Evolutionary conservation across 2,797 vertebrate species (phyloP).

Genomic region (Tiaroga cobitis): DNA sequence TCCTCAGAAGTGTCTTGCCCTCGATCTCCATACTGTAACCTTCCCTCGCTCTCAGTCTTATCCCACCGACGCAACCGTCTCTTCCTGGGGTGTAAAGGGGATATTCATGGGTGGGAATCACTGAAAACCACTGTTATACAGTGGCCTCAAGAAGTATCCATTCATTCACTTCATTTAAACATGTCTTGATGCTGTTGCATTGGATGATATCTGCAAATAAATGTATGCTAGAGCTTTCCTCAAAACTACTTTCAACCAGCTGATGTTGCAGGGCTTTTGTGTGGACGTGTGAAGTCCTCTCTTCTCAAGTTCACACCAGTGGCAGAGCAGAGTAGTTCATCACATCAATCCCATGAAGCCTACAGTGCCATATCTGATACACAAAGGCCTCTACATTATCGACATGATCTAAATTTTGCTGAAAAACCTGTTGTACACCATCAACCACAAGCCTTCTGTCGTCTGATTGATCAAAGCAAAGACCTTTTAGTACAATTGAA

Average conservation of each 20-base stretch:
- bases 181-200: background rate
- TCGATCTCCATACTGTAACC: conserved; percentile 26
- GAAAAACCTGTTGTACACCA: background rate
- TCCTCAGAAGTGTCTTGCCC: background rate
- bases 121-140: background rate
- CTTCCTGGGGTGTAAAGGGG: background rate
- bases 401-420: background rate
- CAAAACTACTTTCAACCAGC: background rate
- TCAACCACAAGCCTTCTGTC: background rate
- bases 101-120: background rate
- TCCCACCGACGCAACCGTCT: background rate
- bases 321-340: background rate
- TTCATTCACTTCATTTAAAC: background rate
- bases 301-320: background rate
- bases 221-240: background rate
- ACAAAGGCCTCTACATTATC: background rate
- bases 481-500: background rate
- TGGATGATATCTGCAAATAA: background rate
- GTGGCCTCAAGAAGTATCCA: background rate
- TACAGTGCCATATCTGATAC: background rate
- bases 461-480: background rate
- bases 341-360: background rate
- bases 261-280: background rate
- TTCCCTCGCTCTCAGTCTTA: conserved; percentile 6
- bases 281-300: background rate